These are phyloP conservation scores for Labia minor DNA, from an alignment of 2,888 invertebrate genomes.

Conservation along the genomic window DNA sequence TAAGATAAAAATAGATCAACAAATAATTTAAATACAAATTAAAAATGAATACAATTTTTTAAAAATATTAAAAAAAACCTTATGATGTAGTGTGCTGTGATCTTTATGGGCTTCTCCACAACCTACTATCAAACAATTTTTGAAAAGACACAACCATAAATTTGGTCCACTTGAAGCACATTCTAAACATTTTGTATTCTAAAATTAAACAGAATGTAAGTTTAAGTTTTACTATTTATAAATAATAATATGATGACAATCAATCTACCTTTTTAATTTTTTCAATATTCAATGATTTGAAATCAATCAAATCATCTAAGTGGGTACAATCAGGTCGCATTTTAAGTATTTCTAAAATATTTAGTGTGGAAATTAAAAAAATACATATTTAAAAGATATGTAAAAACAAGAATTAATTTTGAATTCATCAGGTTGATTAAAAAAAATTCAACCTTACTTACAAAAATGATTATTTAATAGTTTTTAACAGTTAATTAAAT, in stretches of 20 bases:
- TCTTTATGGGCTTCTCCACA: conserved; percentile 74
- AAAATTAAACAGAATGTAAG: conserved; percentile 24
- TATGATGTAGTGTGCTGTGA: conserved; percentile 71
- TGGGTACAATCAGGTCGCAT: neutral
- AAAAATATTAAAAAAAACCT: conserved; percentile 39
- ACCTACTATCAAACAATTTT: conserved; percentile 67
- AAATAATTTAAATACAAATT: no score
- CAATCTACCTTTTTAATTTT: conserved; percentile 33
- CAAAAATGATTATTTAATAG: no score
- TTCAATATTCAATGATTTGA: conserved; percentile 25
- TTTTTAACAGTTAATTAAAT: no score
- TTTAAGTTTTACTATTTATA: conserved; percentile 13
- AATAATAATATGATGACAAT: conserved; percentile 14
- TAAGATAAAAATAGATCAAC: no score
- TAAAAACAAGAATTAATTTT: no score
- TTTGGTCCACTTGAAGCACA: conserved; percentile 65
- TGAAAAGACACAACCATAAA: conserved; percentile 76
- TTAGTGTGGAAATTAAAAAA: neutral
- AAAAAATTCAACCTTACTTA: no score
- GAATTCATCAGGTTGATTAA: no score
- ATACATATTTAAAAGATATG: no score
- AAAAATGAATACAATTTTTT: neutral
- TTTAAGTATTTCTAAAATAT: neutral
- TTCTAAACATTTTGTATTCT: conserved; percentile 54
- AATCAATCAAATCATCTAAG: neutral